Conservation (phyloP, 2,888 invertebrate species). For the Chymomyza procnemis region DNA sequence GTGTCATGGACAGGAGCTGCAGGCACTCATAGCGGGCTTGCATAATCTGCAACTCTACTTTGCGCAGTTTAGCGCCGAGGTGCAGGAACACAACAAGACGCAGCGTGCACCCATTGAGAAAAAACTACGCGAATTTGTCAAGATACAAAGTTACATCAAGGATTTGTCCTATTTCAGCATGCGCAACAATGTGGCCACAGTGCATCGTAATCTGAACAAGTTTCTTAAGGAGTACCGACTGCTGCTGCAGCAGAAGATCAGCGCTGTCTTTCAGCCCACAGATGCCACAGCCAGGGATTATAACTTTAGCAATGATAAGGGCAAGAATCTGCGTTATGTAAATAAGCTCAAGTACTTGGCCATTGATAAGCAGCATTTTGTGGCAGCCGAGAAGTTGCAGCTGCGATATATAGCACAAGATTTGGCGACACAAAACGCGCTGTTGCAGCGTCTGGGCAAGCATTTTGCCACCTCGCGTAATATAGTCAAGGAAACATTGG, state of each 20-base stretch:
- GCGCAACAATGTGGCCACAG: constrained; percentile 91
- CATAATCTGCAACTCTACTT: constrained; percentile 93
- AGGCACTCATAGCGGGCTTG: constrained; percentile 82
- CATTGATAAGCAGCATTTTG: constrained; percentile 76
- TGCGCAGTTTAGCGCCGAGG: constrained; percentile 85
- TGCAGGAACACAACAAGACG: constrained; percentile 83
- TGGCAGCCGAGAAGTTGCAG: constrained; percentile 64
- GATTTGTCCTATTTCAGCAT: constrained; percentile 97
- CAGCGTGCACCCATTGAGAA: constrained; percentile 91
- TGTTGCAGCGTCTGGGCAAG: constrained; percentile 76
- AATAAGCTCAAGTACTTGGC: constrained; percentile 64
- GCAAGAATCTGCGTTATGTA: constrained; percentile 75
- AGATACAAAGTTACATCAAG: constrained; percentile 95
- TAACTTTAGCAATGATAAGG: constrained; percentile 69
- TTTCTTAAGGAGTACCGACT: constrained; percentile 91
- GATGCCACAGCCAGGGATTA: constrained; percentile 74
- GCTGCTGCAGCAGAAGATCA: constrained; percentile 76
- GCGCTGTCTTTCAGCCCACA: constrained; percentile 77
- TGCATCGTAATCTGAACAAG: constrained; percentile 92
- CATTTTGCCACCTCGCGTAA: constrained; percentile 82
- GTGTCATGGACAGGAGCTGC: constrained; percentile 39
- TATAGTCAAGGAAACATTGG: constrained; percentile 83
- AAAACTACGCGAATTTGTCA: constrained; percentile 94
- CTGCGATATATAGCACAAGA: constrained; percentile 46
- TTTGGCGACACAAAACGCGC: constrained; percentile 15